A percentile compares a stretch with the other conserved stretches of the same genome.
Evolutionary conservation across 2,113 vertebrate species (phyloP).

Genomic region (Dicerorhinus sumatrensis): DNA sequence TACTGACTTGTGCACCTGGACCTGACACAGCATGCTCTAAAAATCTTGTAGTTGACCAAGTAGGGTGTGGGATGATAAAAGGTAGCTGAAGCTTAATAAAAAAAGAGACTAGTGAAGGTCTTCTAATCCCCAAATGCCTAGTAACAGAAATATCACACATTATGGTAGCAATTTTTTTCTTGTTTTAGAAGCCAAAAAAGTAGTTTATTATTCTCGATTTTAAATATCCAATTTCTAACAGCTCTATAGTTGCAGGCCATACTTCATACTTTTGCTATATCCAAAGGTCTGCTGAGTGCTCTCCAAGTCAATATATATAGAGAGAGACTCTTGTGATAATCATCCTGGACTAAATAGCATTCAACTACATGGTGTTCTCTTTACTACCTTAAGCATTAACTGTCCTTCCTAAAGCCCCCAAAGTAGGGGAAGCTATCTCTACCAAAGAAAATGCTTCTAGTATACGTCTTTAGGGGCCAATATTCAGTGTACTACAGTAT

Average conservation of each 20-base stretch:
- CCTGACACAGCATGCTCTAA: neutral
- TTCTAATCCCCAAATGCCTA: neutral
- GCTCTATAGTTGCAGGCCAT: neutral
- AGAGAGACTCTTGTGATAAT: neutral
- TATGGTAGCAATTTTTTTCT: neutral
- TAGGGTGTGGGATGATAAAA: neutral
- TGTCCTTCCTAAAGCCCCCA: neutral
- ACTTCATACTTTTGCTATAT: neutral
- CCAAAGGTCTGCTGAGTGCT: neutral
- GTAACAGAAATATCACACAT: neutral
- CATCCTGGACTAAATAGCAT: neutral
- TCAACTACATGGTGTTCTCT: neutral
- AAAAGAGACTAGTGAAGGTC: neutral
- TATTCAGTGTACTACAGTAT: neutral
- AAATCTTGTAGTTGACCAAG: neutral
- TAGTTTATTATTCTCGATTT: neutral
- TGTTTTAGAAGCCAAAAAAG: neutral
- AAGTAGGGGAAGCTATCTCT: neutral
- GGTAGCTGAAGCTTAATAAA: neutral
- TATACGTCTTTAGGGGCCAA: neutral
- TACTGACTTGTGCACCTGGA: neutral
- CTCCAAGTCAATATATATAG: neutral
- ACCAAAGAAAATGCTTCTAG: neutral
- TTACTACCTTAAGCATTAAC: neutral
- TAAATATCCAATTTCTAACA: slow-evolving; percentile 2